These are phyloP conservation scores for Canis aureus DNA, from an alignment of 2,113 vertebrate species.

Conservation along the genomic window DNA sequence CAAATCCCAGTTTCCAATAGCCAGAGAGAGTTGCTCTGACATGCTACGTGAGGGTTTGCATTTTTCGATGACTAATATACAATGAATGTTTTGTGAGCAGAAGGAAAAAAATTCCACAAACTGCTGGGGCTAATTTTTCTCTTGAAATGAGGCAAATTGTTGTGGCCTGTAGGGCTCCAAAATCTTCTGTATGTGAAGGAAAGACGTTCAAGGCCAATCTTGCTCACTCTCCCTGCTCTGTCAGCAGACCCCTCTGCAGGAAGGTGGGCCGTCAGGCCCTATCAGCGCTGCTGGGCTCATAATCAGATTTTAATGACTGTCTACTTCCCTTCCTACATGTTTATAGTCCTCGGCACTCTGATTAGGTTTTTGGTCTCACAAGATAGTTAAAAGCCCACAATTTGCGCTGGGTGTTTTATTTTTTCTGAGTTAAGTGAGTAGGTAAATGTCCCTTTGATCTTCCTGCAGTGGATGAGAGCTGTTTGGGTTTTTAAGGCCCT, in stretches of 20 bases:
- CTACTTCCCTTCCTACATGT: slow-evolving; percentile 77
- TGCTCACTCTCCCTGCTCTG: background rate
- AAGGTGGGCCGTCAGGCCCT: slow-evolving; percentile 55
- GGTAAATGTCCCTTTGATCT: slow-evolving; percentile 82
- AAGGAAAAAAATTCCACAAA: background rate
- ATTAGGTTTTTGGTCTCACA: slow-evolving; percentile 74
- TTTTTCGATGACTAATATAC: background rate
- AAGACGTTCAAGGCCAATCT: background rate
- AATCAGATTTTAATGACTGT: slow-evolving; percentile 80
- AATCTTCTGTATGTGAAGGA: background rate
- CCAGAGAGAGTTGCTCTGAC: background rate
- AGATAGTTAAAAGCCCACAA: slow-evolving; percentile 79
- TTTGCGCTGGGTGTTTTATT: slow-evolving; percentile 64
- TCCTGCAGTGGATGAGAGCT: slow-evolving; percentile 74
- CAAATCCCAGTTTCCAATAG: background rate
- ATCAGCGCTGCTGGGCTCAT: slow-evolving; percentile 72
- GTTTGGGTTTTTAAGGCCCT: slow-evolving; percentile 77
- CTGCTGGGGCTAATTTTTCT: background rate
- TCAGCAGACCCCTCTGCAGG: background rate
- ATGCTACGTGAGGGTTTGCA: background rate
- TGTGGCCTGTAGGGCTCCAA: background rate
- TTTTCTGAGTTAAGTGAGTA: slow-evolving; percentile 79
- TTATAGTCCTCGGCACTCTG: slow-evolving; percentile 76
- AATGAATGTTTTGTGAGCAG: background rate
- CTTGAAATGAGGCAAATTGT: background rate